These are phyloP conservation scores for Eristalis pertinax DNA, from an alignment of 2,888 invertebrate species.

Conservation along the genomic window DNA sequence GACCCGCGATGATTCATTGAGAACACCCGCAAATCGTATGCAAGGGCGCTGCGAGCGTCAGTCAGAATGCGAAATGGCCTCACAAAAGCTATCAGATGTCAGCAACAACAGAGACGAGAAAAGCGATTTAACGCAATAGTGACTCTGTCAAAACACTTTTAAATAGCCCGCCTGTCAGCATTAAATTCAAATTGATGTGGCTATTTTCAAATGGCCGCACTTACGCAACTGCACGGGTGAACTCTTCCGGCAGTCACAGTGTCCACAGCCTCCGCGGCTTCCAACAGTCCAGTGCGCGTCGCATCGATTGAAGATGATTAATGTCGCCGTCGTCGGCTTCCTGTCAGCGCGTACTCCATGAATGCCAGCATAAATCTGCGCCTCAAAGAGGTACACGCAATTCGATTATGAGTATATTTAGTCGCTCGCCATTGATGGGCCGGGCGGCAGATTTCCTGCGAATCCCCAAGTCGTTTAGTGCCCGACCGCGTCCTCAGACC, in stretches of 20 bases:
- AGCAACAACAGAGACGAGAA: too few species aligned
- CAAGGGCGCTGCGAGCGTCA: too few species aligned
- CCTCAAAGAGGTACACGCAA: constrained; percentile 4
- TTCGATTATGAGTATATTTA: constrained; percentile 34
- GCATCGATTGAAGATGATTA: not conserved
- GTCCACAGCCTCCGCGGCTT: not conserved
- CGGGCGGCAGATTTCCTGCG: not conserved
- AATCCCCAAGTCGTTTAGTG: constrained; percentile 9
- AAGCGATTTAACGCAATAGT: too few species aligned
- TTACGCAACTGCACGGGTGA: not conserved
- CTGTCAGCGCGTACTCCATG: constrained; percentile 13
- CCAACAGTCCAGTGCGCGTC: not conserved
- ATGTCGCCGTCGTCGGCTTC: not conserved
- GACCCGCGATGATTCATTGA: not conserved
- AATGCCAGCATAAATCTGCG: constrained; percentile 1
- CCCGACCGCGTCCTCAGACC: not conserved
- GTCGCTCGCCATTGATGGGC: constrained; percentile 6
- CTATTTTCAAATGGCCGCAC: not conserved
- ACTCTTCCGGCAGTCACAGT: not conserved
- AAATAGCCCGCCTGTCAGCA: not conserved
- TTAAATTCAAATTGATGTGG: not conserved
- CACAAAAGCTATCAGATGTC: too few species aligned
- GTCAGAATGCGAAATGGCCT: not conserved
- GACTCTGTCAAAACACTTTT: too few species aligned
- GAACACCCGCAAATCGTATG: not conserved